Conservation (phyloP, 2,797 vertebrate genomes). For the Notolabrus celidotus region DNA sequence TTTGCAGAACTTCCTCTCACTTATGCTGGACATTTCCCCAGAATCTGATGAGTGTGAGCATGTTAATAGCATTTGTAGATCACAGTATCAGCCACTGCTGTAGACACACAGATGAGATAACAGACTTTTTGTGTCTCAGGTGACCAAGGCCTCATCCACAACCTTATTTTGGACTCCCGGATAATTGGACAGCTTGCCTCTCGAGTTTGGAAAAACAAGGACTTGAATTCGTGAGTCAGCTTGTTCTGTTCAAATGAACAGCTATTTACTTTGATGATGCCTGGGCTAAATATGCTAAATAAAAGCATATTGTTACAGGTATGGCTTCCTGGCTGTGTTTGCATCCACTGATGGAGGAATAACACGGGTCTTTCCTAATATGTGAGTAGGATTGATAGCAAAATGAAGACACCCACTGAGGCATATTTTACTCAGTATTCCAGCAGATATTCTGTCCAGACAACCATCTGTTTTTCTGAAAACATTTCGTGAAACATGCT, state of each 20-base stretch:
- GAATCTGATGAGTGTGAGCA: constrained; percentile 97
- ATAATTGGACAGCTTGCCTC: constrained; percentile 95
- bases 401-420: neutral
- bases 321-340: constrained; percentile 96
- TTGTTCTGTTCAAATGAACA: neutral
- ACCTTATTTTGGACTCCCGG: constrained; percentile 95
- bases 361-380: constrained; percentile 95
- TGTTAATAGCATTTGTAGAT: neutral
- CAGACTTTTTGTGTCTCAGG: constrained; percentile 78
- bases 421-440: neutral
- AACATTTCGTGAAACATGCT: neutral
- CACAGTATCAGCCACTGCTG: neutral
- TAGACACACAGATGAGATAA: constrained; percentile 3
- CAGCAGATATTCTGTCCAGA: neutral
- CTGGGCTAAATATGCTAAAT: neutral
- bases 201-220: constrained; percentile 94
- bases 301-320: constrained; percentile 82
- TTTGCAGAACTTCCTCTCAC: constrained; percentile 96
- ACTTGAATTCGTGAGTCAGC: constrained; percentile 92
- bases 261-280: neutral
- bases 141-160: constrained; percentile 95
- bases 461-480: neutral
- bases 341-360: constrained; percentile 96
- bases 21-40: constrained; percentile 97
- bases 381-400: constrained; percentile 84